Base-by-base conservation (phyloP, 2,113 vertebrate genomes). In the Neolamprologus modestus region DNA sequence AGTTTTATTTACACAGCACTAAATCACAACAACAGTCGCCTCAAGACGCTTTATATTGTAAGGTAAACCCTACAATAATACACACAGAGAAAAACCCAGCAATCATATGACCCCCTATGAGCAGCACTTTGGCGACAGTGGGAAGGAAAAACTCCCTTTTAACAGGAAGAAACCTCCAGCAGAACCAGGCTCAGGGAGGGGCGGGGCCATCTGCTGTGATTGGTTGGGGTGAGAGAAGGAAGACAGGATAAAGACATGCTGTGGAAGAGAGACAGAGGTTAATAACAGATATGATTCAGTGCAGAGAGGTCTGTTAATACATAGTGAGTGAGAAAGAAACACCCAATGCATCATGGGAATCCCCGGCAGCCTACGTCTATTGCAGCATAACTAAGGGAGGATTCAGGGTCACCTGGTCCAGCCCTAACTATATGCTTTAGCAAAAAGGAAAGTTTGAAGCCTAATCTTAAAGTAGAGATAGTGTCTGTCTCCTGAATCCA, bases 311-410 rank as follows among this genome's bases (percentile, higher is more conserved):
- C 54, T 55, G 0, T 13, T 54, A 54, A 54, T 0, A 54, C 52
- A 21, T 21, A 53, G 52, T n/a, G 50, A 53, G 9, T 1, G 50
- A 53, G 0, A 0, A 52, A 19, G 47, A 50, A 50, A 19, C 0
- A 5, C 47, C 0, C 47, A 52, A 0, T 50, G 16, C 16, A 54
- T 21, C 52, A 54, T 54, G 52, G n/a, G n/a, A n/a, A n/a, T n/a
- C n/a, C n/a, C n/a, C n/a, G n/a, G n/a, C n/a, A n/a, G n/a, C 24
- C 24, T 28, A 57, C 24, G 0, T 0, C 55, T 57, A 9, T 5
- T 2, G 55, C 55, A 28, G 24, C 24, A 59, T 16, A 1, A 59
- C 55, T 59, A 59, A 59, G 24, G 24, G 55, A 16, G 55, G 13
- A 59, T 28, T 0, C 55, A 59, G 55, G 55, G 13, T 28, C 13